A percentile compares a stretch with the other conserved stretches of the same genome.
Evolutionary conservation across 2,888 invertebrate genomes (phyloP).

Genomic region (Pristionchus arcanus): DNA sequence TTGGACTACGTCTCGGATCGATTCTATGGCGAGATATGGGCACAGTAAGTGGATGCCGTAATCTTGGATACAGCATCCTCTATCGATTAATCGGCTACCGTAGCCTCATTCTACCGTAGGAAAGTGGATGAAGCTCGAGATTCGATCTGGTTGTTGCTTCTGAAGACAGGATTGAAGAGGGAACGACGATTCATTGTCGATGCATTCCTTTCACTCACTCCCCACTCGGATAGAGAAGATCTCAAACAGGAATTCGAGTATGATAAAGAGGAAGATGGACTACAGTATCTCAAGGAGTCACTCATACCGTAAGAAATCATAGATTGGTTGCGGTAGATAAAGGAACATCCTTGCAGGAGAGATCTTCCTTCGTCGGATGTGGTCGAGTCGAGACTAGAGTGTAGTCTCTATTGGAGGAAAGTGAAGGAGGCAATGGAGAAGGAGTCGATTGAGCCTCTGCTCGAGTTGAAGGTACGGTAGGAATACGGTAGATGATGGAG

Average conservation of each 20-base stretch:
- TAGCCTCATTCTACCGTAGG: neutral
- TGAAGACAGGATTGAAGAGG: conserved; percentile 35
- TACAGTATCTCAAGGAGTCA: conserved; percentile 44
- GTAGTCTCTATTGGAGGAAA: conserved; percentile 38
- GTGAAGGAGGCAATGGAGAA: neutral
- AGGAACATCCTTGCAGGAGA: neutral
- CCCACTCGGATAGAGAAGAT: conserved; percentile 1
- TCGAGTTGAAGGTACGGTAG: conserved; percentile 11
- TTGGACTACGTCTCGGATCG: conserved; percentile 30
- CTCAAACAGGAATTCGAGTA: conserved; percentile 1
- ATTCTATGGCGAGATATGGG: conserved; percentile 40
- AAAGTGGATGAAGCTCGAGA: neutral
- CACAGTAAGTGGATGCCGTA: conserved; percentile 20
- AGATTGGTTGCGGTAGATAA: neutral
- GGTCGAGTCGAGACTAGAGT: conserved; percentile 34
- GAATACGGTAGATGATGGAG: conserved; percentile 1
- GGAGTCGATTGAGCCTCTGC: neutral
- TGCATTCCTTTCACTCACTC: conserved; percentile 35
- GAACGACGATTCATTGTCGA: conserved; percentile 55
- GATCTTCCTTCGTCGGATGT: neutral
- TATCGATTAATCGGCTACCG: neutral
- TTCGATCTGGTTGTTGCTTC: conserved; percentile 21
- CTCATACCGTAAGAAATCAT: conserved; percentile 10
- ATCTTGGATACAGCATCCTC: neutral
- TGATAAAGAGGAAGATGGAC: conserved; percentile 46